Conservation (phyloP, 2,888 invertebrate genomes). For the Apodemia mormo region DNA sequence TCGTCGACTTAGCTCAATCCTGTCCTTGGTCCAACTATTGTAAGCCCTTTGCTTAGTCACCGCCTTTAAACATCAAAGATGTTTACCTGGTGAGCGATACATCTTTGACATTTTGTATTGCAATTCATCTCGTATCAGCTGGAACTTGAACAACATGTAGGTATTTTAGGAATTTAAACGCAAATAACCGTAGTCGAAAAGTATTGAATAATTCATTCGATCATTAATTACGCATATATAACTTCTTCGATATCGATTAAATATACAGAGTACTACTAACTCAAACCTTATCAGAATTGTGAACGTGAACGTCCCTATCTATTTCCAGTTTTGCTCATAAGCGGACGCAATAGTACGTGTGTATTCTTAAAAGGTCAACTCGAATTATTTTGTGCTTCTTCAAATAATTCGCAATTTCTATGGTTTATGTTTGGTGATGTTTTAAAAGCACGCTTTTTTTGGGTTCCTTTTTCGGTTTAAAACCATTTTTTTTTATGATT, state of each 20-base stretch:
- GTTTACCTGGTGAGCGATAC: too few relatives aligned
- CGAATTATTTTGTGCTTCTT: neutral
- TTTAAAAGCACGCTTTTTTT: neutral
- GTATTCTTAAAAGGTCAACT: neutral
- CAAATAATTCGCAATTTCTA: neutral
- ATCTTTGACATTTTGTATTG: too few relatives aligned
- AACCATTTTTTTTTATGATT: neutral
- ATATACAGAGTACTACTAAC: neutral
- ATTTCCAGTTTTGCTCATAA: conserved; percentile 8
- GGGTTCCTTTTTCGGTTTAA: neutral
- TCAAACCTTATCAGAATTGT: neutral
- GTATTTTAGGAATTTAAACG: too few relatives aligned
- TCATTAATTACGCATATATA: neutral
- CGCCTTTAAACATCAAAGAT: too few relatives aligned
- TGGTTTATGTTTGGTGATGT: neutral
- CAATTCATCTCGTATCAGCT: too few relatives aligned
- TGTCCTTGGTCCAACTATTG: too few relatives aligned
- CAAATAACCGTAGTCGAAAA: too few relatives aligned
- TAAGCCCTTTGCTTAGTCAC: too few relatives aligned
- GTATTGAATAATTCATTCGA: neutral
- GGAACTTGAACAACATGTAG: too few relatives aligned
- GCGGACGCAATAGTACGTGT: conserved; percentile 2
- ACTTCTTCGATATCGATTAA: neutral
- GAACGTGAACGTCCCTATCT: neutral
- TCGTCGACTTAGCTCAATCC: too few relatives aligned